Evolutionary conservation across 2,113 vertebrate species (phyloP).

Genomic region (Cettia cetti): DNA sequence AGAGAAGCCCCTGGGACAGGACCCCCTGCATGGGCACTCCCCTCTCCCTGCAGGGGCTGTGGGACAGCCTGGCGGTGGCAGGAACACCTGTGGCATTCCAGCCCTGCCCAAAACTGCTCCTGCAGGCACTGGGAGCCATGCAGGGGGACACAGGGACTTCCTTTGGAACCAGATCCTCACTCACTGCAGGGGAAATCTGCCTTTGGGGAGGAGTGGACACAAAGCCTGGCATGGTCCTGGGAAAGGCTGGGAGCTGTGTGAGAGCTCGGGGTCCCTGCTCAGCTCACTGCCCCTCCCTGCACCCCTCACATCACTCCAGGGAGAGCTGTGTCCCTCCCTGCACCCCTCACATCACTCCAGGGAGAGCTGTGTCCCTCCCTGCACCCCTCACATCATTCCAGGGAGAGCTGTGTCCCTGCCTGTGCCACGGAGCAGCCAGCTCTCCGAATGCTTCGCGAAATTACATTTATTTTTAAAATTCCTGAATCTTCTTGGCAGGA

Average conservation of each 20-base stretch:
- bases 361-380: not conserved
- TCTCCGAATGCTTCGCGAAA: not conserved
- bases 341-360: not conserved
- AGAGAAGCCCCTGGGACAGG: not conserved
- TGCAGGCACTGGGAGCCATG: rapidly evolving
- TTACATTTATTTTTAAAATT: not conserved
- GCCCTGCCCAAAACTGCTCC: not conserved
- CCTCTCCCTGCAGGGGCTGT: not conserved
- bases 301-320: not conserved
- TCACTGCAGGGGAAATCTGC: not conserved
- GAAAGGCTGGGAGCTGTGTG: not conserved
- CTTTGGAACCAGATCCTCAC: not conserved
- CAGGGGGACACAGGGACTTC: not conserved
- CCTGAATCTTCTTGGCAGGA: slow-evolving; percentile 45
- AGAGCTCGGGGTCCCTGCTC: not conserved
- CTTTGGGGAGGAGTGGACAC: not conserved
- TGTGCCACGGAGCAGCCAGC: not conserved
- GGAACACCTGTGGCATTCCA: not conserved
- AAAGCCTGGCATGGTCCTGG: not conserved
- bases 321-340: not conserved
- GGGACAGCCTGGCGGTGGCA: not conserved
- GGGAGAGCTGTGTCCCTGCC: not conserved
- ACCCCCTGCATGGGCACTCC: not conserved
- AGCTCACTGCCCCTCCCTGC: not conserved
- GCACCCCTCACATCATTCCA: not conserved